These are phyloP conservation scores for Ictalurus punctatus DNA, from an alignment of 2,113 vertebrate species.

Conservation along the genomic window DNA sequence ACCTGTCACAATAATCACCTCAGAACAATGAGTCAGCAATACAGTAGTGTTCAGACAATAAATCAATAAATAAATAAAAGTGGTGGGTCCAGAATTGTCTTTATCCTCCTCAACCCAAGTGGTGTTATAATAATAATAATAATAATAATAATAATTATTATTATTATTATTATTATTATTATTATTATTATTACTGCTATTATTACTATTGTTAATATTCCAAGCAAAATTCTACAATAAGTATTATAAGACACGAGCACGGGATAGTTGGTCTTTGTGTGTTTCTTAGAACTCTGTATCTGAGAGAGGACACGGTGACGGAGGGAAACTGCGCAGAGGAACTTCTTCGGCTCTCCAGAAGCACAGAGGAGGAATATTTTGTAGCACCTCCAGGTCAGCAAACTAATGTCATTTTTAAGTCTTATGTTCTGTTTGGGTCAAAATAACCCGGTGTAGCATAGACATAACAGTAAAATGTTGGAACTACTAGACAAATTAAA, in stretches of 20 bases:
- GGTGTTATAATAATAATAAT: background rate
- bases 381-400: slow-evolving; percentile 88
- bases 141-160: background rate
- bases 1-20: background rate
- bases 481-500: background rate
- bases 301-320: slow-evolving; percentile 77
- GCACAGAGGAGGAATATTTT: slow-evolving; percentile 88
- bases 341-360: slow-evolving; percentile 79
- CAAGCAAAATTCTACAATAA: background rate
- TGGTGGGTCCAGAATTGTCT: background rate
- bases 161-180: background rate
- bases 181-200: background rate
- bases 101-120: background rate
- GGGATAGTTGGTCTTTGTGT: background rate
- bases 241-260: background rate
- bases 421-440: background rate
- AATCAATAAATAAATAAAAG: background rate
- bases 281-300: slow-evolving; percentile 75
- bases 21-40: background rate
- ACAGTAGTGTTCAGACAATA: background rate
- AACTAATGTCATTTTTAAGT: background rate
- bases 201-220: background rate
- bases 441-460: background rate
- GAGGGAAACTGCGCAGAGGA: slow-evolving; percentile 81
- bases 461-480: background rate